A percentile compares a stretch with the other conserved stretches of the same genome.
Conservation (phyloP, 2,113 vertebrate genomes). For the Chrysochloris asiatica region DNA sequence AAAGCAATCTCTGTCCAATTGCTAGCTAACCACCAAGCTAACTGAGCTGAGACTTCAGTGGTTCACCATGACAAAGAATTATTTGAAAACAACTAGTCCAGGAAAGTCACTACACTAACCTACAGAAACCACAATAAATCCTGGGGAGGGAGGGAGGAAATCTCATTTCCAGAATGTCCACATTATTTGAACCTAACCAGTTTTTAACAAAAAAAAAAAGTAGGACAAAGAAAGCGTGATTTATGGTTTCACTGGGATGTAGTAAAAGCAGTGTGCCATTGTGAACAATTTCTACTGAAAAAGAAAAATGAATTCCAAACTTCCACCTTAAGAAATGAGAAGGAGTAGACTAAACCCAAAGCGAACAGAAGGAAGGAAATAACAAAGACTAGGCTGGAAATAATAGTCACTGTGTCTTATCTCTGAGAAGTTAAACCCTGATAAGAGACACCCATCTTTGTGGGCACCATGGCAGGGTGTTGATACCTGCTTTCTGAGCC, state of each 20-base stretch:
- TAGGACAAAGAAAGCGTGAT: not conserved
- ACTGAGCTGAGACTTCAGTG: too few relatives aligned
- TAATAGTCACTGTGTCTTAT: not conserved
- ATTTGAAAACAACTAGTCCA: too few relatives aligned
- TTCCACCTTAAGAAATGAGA: not conserved
- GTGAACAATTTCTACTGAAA: not conserved
- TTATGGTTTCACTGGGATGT: not conserved
- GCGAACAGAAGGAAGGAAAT: not conserved
- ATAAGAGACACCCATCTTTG: not conserved
- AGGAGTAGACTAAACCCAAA: not conserved
- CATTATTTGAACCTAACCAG: not conserved
- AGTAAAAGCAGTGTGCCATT: not conserved
- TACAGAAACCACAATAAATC: not conserved
- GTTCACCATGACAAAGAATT: too few relatives aligned
- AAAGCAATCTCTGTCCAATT: too few relatives aligned
- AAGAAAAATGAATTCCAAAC: not conserved
- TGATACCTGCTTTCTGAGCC: not conserved
- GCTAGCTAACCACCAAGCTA: too few relatives aligned
- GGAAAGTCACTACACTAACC: too few relatives aligned
- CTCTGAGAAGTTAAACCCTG: not conserved
- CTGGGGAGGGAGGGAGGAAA: too few relatives aligned
- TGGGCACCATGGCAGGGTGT: not conserved
- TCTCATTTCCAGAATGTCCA: not conserved
- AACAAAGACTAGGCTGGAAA: not conserved
- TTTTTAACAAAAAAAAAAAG: not conserved